Conservation (phyloP, 92 coral and sea anemone species). For the Metridium senile region DNA sequence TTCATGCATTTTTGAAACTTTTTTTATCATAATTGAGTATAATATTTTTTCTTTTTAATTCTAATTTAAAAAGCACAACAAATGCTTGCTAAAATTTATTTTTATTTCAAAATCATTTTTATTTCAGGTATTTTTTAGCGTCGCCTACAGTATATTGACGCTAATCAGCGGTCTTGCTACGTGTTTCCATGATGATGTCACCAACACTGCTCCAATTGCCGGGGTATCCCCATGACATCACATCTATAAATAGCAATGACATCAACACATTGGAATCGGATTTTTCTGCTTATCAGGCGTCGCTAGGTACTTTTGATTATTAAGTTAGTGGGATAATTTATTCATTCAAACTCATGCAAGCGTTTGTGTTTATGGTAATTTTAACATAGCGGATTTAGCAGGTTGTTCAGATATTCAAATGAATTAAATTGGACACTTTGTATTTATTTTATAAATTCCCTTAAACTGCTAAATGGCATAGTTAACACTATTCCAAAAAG, state of each 20-base stretch:
- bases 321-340: neutral
- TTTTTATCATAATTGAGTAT: too few relatives aligned
- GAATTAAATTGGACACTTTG: neutral
- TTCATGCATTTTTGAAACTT: too few relatives aligned
- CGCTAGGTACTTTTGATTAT: conserved; percentile 28
- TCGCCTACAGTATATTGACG: neutral
- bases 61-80: too few relatives aligned
- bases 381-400: too few relatives aligned
- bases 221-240: conserved; percentile 33
- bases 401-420: too few relatives aligned
- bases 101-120: too few relatives aligned
- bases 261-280: conserved; percentile 19
- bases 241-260: conserved; percentile 21
- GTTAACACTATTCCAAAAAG: neutral
- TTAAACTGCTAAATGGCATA: neutral
- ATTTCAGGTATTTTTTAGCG: neutral
- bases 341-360: neutral
- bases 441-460: too few relatives aligned
- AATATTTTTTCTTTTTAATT: too few relatives aligned
- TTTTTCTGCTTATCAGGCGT: neutral
- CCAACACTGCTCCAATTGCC: conserved; percentile 23
- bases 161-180: conserved; percentile 10
- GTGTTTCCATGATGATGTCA: conserved; percentile 26
- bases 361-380: too few relatives aligned
- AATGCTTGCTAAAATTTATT: too few relatives aligned